A percentile compares a stretch with the other conserved stretches of the same genome.
Conservation (phyloP, 2,113 vertebrate genomes). For the Microcebus griseorufus region DNA sequence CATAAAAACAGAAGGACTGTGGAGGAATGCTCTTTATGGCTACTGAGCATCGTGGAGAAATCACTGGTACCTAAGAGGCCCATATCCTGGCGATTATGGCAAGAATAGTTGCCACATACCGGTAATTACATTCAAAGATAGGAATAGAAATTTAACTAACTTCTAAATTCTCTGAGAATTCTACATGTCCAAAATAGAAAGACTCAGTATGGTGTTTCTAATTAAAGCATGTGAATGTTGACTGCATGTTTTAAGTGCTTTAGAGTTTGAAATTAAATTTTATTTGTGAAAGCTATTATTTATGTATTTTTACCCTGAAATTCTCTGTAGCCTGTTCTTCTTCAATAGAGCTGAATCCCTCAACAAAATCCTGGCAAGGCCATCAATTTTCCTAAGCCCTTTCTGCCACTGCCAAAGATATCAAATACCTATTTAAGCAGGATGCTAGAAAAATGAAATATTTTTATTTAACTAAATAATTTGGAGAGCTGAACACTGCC, state of each 20-base stretch:
- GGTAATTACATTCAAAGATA: background rate
- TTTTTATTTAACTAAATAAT: slow-evolving; percentile 19
- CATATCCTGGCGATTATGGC: background rate
- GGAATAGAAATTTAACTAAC: slow-evolving; percentile 45
- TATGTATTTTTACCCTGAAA: background rate
- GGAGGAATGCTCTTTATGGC: background rate
- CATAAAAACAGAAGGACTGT: background rate
- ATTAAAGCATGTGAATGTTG: slow-evolving; percentile 52
- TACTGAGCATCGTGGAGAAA: background rate
- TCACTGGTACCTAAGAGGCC: slow-evolving; percentile 17
- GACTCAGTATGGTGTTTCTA: slow-evolving; percentile 32
- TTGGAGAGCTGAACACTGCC: background rate
- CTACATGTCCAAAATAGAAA: slow-evolving; percentile 59
- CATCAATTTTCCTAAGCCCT: background rate
- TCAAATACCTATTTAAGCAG: slow-evolving; percentile 4
- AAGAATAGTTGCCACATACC: slow-evolving; percentile 6
- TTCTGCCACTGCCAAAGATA: background rate
- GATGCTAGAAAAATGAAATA: background rate
- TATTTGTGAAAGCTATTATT: slow-evolving; percentile 38
- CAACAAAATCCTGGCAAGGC: slow-evolving; percentile 16
- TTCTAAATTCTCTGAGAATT: slow-evolving; percentile 52
- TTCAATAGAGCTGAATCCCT: slow-evolving; percentile 8
- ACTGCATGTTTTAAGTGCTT: slow-evolving; percentile 17
- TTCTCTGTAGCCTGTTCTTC: slow-evolving; percentile 8
- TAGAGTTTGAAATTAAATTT: slow-evolving; percentile 27